Evolutionary conservation across 2,113 vertebrate genomes (phyloP).

Genomic region (Grammomys surdaster): DNA sequence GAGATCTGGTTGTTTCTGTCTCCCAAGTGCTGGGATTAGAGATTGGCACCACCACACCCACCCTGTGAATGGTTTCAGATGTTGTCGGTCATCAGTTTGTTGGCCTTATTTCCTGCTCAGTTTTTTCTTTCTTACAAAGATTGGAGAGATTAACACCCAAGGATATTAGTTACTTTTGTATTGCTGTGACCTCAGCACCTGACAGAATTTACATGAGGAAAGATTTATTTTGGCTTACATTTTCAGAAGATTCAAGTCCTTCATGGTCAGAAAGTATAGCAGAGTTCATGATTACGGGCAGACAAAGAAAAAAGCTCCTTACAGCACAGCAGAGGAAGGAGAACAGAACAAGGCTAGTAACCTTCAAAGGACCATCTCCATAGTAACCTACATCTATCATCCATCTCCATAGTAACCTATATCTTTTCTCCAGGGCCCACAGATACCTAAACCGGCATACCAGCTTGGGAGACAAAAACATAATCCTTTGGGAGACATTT

Average conservation of each 20-base stretch:
- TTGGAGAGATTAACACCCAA: background rate
- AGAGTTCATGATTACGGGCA: no score
- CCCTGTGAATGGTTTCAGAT: background rate
- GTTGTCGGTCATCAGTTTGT: background rate
- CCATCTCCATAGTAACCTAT: no score
- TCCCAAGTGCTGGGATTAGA: background rate
- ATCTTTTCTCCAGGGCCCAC: no score
- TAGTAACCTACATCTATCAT: background rate
- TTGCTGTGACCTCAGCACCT: background rate
- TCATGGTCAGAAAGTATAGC: background rate
- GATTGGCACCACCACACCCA: background rate
- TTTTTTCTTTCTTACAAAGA: conserved; percentile 41
- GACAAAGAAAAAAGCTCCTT: background rate
- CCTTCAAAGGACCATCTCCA: background rate
- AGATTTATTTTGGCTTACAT: background rate
- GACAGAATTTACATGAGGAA: background rate
- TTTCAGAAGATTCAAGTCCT: background rate
- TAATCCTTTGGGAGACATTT: background rate
- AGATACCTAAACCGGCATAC: background rate
- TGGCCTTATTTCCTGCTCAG: background rate
- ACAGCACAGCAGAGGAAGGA: background rate
- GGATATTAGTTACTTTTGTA: background rate
- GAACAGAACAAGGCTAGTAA: background rate
- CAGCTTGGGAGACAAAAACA: background rate
- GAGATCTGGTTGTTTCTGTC: background rate